Evolutionary conservation across 1,140 invertebrate genomes (phyloP).

Genomic region (Drosophila sucinea): DNA sequence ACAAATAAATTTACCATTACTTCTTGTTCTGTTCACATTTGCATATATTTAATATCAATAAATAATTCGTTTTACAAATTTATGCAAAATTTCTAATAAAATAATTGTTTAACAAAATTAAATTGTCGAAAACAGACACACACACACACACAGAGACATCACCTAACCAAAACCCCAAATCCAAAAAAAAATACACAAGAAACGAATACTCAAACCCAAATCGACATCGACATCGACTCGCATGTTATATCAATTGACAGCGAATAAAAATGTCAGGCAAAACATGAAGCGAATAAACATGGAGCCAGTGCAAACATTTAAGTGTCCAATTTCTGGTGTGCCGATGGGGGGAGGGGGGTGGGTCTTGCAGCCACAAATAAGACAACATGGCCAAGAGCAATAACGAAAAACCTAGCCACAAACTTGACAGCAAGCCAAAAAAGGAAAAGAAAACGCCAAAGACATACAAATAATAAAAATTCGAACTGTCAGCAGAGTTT

Average conservation of each 20-base stretch:
- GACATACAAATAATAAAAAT: constrained; percentile 2
- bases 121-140: constrained; percentile 40
- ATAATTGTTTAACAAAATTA: constrained; percentile 53
- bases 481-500: not conserved
- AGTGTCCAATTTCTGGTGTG: constrained; percentile 64
- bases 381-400: constrained; percentile 51
- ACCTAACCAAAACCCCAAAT: not conserved
- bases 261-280: constrained; percentile 79
- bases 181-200: not conserved
- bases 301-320: constrained; percentile 63
- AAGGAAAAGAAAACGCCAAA: constrained; percentile 56
- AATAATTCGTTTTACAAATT: constrained; percentile 46
- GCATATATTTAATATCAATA: constrained; percentile 57
- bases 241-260: constrained; percentile 82
- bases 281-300: constrained; percentile 60
- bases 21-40: constrained; percentile 42
- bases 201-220: not conserved
- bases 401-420: constrained; percentile 34
- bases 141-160: not conserved
- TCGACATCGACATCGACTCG: constrained; percentile 13
- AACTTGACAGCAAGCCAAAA: constrained; percentile 59
- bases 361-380: constrained; percentile 70
- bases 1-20: constrained; percentile 32
- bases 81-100: constrained; percentile 51
- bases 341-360: not conserved